Percentiles rank a stretch among this genome's conserved stretches.
These are phyloP conservation scores for Psittacus erithacus DNA, from an alignment of 2,113 vertebrate species.

Conservation along the genomic window DNA sequence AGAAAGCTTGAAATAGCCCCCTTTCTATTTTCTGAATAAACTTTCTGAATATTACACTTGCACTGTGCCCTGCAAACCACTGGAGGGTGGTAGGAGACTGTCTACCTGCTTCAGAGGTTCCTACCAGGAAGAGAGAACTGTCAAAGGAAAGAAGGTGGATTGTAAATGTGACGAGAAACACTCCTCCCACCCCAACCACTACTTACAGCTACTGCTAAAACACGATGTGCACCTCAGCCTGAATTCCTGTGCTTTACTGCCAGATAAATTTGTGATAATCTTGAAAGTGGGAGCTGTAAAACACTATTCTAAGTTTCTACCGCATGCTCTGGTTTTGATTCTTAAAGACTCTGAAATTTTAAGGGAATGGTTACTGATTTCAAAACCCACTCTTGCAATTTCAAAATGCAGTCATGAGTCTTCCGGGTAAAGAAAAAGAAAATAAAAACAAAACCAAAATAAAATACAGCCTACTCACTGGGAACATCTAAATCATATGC, in stretches of 20 bases:
- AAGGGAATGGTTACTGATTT: neutral
- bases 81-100: constrained; percentile 34
- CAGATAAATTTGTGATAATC: neutral
- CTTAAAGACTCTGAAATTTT: neutral
- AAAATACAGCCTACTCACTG: neutral
- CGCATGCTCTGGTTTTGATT: accelerated
- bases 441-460: no score
- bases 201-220: neutral
- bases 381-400: neutral
- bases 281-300: neutral
- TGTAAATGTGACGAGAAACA: neutral
- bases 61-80: constrained; percentile 2
- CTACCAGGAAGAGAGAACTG: neutral
- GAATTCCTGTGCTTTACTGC: neutral
- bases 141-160: neutral
- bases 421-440: neutral
- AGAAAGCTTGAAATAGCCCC: neutral
- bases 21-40: neutral
- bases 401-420: neutral
- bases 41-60: neutral
- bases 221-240: neutral
- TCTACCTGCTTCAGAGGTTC: neutral
- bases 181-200: neutral
- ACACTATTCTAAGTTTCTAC: neutral
- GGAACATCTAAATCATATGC: neutral